Evolutionary conservation across 2,888 invertebrate species (phyloP).

Genomic region (Baronia brevicornis): DNA sequence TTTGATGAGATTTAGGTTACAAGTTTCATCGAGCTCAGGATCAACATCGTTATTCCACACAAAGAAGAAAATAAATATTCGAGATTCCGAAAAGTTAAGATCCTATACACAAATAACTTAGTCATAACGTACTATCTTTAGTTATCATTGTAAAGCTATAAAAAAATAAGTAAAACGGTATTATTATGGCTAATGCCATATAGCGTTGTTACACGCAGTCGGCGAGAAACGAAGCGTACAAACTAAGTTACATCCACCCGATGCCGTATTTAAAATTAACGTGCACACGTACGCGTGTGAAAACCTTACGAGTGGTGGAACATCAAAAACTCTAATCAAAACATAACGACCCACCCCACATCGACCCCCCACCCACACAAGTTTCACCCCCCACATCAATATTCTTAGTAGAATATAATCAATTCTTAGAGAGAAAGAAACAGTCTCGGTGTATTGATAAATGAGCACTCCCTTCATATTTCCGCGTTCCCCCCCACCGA

Average conservation of each 20-base stretch:
- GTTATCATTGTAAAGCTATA: no score
- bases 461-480: slow-evolving; percentile 74
- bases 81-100: no score
- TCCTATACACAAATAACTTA: no score
- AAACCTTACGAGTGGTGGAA: slow-evolving; percentile 25
- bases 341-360: slow-evolving; percentile 35
- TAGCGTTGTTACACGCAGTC: no score
- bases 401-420: slow-evolving; percentile 73
- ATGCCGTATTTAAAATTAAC: slow-evolving; percentile 13
- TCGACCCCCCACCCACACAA: slow-evolving; percentile 26
- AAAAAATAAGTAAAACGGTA: no score
- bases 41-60: no score
- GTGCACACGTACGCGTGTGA: slow-evolving; percentile 7
- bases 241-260: slow-evolving; percentile 8
- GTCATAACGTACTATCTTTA: no score
- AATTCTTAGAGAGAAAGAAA: slow-evolving; percentile 73
- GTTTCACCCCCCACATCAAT: slow-evolving; percentile 59
- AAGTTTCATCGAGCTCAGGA: no score
- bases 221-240: not conserved
- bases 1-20: no score
- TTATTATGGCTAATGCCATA: no score
- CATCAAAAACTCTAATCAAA: slow-evolving; percentile 68
- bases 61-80: no score
- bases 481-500: slow-evolving; percentile 47
- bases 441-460: slow-evolving; percentile 74